These are phyloP conservation scores for Benitochromis conjunctus DNA, from an alignment of 2,113 vertebrate genomes.

Conservation along the genomic window DNA sequence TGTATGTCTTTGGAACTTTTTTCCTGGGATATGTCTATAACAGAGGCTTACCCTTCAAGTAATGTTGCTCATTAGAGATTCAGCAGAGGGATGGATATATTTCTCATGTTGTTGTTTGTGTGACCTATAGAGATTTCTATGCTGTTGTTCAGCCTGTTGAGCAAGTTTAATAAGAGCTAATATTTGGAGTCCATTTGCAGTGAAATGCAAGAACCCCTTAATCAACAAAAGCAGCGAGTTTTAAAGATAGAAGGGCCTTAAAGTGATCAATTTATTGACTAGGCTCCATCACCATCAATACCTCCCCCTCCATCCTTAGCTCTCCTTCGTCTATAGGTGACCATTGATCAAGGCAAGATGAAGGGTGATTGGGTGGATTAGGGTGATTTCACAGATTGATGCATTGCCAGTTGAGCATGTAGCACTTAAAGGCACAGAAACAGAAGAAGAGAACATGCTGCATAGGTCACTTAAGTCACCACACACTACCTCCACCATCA, in stretches of 20 bases:
- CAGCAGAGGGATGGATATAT: background rate
- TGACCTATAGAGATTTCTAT: background rate
- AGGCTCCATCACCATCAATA: constrained; percentile 19
- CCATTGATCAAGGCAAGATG: constrained; percentile 47
- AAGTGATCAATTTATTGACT: constrained; percentile 39
- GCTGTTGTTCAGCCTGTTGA: background rate
- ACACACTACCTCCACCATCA: background rate
- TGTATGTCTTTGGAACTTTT: background rate
- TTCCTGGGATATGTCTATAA: background rate
- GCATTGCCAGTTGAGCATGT: constrained; percentile 2
- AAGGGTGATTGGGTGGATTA: constrained; percentile 32
- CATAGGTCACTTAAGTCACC: background rate
- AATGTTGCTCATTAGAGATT: background rate
- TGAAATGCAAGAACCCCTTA: constrained; percentile 13
- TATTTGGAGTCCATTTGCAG: constrained; percentile 25
- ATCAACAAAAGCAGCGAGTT: constrained; percentile 38
- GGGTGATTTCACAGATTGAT: constrained; percentile 45
- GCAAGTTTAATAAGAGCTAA: constrained; percentile 37
- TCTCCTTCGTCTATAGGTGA: background rate
- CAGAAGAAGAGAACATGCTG: background rate
- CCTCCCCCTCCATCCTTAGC: background rate
- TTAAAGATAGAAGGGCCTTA: constrained; percentile 28
- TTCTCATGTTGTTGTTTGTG: background rate
- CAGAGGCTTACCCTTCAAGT: background rate
- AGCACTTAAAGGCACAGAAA: background rate